Conservation (phyloP, 1,140 invertebrate species). For the Camponotus vicinus region DNA sequence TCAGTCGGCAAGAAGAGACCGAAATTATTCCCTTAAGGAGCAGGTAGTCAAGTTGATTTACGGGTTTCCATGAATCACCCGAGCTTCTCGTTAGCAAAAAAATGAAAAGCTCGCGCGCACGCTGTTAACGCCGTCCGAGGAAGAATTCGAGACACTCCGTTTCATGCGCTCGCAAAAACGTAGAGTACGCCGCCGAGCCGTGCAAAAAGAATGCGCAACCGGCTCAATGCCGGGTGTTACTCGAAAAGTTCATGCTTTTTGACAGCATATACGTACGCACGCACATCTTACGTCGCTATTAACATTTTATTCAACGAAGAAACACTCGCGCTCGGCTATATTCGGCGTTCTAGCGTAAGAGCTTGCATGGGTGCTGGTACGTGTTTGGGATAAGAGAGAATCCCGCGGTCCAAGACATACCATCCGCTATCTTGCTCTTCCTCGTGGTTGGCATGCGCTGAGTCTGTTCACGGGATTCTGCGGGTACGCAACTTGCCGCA, state of each 20-base stretch:
- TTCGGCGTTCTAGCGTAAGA: background rate
- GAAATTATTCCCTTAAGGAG: constrained; percentile 66
- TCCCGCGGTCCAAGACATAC: constrained; percentile 33
- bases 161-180: constrained; percentile 35
- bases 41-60: constrained; percentile 62
- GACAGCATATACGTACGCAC: background rate
- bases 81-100: constrained; percentile 62
- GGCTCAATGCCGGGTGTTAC: constrained; percentile 5
- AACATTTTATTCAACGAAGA: constrained; percentile 78
- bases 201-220: constrained; percentile 47
- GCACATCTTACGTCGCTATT: constrained; percentile 72
- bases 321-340: constrained; percentile 58
- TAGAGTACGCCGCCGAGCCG: constrained; percentile 8
- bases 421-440: background rate
- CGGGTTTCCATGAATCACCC: constrained; percentile 63
- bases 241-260: constrained; percentile 52
- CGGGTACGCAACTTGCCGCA: constrained; percentile 71
- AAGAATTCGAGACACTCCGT: constrained; percentile 45
- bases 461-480: constrained; percentile 69
- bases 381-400: constrained; percentile 48
- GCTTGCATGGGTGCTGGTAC: constrained; percentile 31
- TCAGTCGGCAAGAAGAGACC: constrained; percentile 56
- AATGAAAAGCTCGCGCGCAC: constrained; percentile 43
- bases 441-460: constrained; percentile 37
- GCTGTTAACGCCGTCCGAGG: constrained; percentile 40